Percentiles rank a stretch among this genome's conserved stretches.
These are phyloP conservation scores for Lophotis ruficrista DNA, from an alignment of 2,113 vertebrate genomes.

Conservation along the genomic window DNA sequence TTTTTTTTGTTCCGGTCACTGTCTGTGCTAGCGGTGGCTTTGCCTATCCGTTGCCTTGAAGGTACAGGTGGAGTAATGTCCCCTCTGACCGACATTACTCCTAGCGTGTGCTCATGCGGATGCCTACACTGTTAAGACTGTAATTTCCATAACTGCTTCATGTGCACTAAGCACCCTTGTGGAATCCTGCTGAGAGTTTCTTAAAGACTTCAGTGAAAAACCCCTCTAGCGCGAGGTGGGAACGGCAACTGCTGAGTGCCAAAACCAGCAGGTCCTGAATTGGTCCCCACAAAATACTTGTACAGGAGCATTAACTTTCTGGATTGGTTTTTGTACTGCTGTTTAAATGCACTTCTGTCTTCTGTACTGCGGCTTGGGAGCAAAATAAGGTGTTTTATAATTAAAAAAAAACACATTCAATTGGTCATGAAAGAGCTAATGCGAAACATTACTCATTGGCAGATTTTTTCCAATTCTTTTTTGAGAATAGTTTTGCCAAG, in stretches of 20 bases:
- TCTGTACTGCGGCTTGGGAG: background rate
- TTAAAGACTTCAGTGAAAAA: constrained; percentile 60
- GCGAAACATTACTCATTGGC: background rate
- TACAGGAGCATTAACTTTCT: background rate
- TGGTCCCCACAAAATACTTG: background rate
- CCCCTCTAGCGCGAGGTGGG: background rate
- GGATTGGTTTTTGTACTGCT: background rate
- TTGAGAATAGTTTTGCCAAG: background rate
- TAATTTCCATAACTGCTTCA: constrained; percentile 88
- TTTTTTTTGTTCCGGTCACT: constrained; percentile 75
- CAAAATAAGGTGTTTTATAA: background rate
- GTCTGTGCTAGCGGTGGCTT: constrained; percentile 81
- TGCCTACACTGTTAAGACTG: constrained; percentile 81
- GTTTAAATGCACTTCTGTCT: background rate
- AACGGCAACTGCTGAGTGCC: background rate
- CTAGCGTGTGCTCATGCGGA: constrained; percentile 78
- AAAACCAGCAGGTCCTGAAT: background rate
- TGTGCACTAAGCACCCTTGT: constrained; percentile 88
- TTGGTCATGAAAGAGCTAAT: constrained; percentile 21
- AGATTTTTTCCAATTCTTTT: background rate
- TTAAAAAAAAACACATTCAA: background rate
- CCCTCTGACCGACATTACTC: constrained; percentile 78
- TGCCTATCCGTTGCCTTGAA: constrained; percentile 80
- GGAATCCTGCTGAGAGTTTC: constrained; percentile 91
- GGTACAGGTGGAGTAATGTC: constrained; percentile 83